Conservation (phyloP, 30 jellyfish, hydroid and myxozoan genomes). For the Aurelia sp. region DNA sequence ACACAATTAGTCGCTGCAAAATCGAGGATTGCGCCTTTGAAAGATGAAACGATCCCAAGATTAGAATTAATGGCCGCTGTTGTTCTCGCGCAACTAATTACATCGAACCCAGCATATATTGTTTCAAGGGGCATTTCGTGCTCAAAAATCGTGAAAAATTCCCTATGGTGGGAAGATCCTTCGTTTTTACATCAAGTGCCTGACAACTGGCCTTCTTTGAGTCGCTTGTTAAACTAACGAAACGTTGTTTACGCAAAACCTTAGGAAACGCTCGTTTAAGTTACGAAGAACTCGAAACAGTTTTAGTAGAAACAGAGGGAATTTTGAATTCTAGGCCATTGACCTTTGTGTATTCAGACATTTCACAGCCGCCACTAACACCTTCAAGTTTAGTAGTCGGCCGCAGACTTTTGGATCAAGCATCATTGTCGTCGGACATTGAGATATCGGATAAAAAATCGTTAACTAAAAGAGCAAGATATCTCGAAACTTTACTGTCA, state of each 20-base stretch:
- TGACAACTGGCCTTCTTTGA: constrained; percentile 17
- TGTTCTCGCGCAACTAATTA: not conserved
- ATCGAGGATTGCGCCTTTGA: constrained; percentile 17
- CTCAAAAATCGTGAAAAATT: not conserved
- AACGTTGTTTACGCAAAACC: constrained; percentile 1
- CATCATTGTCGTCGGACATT: not conserved
- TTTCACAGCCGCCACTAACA: constrained; percentile 22
- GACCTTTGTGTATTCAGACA: constrained; percentile 4
- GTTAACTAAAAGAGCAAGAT: constrained; percentile 19
- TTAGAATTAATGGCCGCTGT: not conserved
- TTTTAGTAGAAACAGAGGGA: constrained; percentile 27
- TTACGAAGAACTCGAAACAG: constrained; percentile 42
- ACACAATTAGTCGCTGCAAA: constrained; percentile 12
- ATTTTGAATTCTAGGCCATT: constrained; percentile 25
- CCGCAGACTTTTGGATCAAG: constrained; percentile 9
- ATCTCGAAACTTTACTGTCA: not conserved
- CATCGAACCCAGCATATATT: constrained; percentile 22
- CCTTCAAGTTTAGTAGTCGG: constrained; percentile 5
- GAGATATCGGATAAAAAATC: constrained; percentile 11
- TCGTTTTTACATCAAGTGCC: not conserved
- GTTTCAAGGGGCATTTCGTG: constrained; percentile 13
- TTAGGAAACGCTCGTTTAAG: not conserved
- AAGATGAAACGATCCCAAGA: constrained; percentile 15
- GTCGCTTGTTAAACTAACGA: not conserved
- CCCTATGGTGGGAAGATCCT: constrained; percentile 20